phyloP scores from a whole-genome alignment of 1,140 invertebrate genomes.

The Drosophila sp. region DNA sequence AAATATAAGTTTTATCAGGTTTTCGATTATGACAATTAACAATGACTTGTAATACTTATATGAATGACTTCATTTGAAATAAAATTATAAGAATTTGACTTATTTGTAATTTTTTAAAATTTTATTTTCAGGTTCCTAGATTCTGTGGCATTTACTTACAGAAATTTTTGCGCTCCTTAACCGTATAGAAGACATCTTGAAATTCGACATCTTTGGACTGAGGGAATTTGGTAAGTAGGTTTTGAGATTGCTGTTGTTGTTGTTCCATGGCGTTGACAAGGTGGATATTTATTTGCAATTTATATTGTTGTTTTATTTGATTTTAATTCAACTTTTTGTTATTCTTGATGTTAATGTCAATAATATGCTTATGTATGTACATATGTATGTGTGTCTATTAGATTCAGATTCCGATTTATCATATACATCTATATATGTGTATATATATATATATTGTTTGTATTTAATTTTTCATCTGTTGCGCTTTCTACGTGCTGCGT shows the following conservation, averaged over 20 bases:
- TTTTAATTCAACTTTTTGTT: slow-evolving; percentile 46
- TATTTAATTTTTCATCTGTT: slow-evolving; percentile 17
- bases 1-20: too few species aligned
- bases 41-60: too few species aligned
- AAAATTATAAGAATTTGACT: too few species aligned
- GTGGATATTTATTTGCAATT: neutral
- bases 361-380: slow-evolving; percentile 18
- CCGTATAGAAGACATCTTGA: slow-evolving; percentile 79
- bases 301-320: slow-evolving; percentile 34
- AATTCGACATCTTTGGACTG: slow-evolving; percentile 82
- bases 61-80: too few species aligned
- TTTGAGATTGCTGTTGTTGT: slow-evolving; percentile 35
- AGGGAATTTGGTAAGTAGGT: slow-evolving; percentile 49
- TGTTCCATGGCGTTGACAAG: slow-evolving; percentile 56
- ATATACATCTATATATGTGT: neutral
- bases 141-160: slow-evolving; percentile 56
- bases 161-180: slow-evolving; percentile 65
- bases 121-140: neutral
- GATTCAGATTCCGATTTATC: slow-evolving; percentile 10
- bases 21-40: too few species aligned
- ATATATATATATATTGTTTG: slow-evolving; percentile 9
- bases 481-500: slow-evolving; percentile 50
- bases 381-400: neutral
- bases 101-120: neutral
- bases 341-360: slow-evolving; percentile 17